Percentiles rank a stretch among this genome's conserved stretches.
Conservation (phyloP, 2,113 vertebrate species). For the Lagopus muta region DNA sequence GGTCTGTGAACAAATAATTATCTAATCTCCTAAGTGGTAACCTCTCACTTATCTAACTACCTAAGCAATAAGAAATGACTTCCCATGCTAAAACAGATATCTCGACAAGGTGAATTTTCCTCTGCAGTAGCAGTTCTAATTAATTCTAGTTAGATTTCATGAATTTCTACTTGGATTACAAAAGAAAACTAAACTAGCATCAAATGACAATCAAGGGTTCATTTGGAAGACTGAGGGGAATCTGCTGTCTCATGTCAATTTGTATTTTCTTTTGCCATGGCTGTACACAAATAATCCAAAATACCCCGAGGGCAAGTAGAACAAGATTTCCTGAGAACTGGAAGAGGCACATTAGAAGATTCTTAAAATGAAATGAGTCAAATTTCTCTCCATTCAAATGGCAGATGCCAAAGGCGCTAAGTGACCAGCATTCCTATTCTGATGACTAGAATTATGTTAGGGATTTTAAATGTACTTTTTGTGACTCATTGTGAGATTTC, state of each 20-base stretch:
- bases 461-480: not conserved
- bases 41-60: not conserved
- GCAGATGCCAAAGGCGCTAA: not conserved
- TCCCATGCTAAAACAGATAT: not conserved
- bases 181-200: not conserved
- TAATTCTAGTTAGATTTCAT: not conserved
- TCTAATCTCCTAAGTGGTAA: not conserved
- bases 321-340: not conserved
- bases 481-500: not conserved
- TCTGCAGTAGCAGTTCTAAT: not conserved
- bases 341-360: not conserved
- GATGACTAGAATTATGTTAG: not conserved
- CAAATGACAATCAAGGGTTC: not conserved
- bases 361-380: not conserved
- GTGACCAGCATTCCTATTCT: not conserved
- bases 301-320: not conserved
- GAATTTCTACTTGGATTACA: not conserved
- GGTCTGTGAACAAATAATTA: not conserved
- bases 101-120: not conserved
- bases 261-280: not conserved
- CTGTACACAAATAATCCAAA: not conserved
- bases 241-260: not conserved
- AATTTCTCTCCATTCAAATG: rapidly evolving
- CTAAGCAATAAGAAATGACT: not conserved
- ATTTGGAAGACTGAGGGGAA: not conserved